phyloP scores from a whole-genome alignment of 1,140 invertebrate genomes.

The Aphis craccivora region DNA sequence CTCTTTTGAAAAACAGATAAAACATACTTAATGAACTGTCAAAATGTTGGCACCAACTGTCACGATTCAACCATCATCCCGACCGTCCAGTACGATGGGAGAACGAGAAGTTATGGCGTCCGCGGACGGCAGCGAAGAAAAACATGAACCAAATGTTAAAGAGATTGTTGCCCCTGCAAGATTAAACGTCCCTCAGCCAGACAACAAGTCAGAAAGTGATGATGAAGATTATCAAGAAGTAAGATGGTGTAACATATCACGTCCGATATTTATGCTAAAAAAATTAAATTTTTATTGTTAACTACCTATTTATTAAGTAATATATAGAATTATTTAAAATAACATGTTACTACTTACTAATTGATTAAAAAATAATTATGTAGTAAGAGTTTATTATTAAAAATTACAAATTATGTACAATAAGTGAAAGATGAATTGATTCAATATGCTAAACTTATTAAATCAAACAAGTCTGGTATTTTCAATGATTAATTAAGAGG shows the following conservation, averaged over 20 bases:
- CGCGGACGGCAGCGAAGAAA: constrained; percentile 31
- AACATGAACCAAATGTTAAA: constrained; percentile 47
- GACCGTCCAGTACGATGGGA: constrained; percentile 55
- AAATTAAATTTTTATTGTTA: background rate
- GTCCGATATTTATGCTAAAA: background rate
- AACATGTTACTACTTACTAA: background rate
- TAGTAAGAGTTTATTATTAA: background rate
- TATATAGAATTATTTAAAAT: background rate
- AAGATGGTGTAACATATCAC: background rate
- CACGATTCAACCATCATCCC: constrained; percentile 55
- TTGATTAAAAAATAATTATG: background rate
- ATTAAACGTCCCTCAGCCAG: constrained; percentile 21
- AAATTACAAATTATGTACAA: background rate
- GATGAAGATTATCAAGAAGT: constrained; percentile 54
- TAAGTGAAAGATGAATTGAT: background rate
- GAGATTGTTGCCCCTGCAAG: constrained; percentile 44
- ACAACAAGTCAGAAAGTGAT: constrained; percentile 43
- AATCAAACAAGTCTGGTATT: background rate
- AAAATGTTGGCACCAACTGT: constrained; percentile 58
- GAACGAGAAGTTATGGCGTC: constrained; percentile 16
- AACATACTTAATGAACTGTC: constrained; percentile 28
- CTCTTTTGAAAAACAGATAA: background rate
- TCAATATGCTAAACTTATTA: background rate
- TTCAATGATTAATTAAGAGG: background rate
- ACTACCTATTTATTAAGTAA: background rate